Percentiles rank a stretch among this genome's conserved stretches.
Evolutionary conservation across 1,140 invertebrate genomes (phyloP).

Genomic region (Pseudomyrmex gracilis): DNA sequence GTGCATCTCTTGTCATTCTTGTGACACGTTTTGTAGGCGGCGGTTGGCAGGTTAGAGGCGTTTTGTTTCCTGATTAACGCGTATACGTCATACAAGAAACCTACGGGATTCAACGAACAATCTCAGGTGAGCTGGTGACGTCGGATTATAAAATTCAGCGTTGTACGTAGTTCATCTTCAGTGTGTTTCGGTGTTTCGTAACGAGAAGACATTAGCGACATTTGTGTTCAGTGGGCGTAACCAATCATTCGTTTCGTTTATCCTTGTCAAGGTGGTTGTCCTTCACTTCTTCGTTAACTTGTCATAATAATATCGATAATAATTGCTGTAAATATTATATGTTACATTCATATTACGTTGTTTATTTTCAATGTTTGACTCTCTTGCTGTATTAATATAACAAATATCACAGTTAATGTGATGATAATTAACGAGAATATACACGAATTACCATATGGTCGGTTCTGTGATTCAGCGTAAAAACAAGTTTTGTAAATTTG

Average conservation of each 20-base stretch:
- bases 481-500: constrained; percentile 27
- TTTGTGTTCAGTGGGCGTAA: not conserved
- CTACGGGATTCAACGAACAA: not conserved
- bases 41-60: not conserved
- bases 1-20: no score
- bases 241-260: constrained; percentile 6
- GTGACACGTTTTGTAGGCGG: not conserved
- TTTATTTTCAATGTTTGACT: not conserved
- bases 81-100: no score
- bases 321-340: not conserved
- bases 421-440: not conserved
- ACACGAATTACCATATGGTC: not conserved
- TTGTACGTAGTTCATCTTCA: not conserved
- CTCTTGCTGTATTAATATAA: not conserved
- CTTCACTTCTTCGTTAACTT: no score
- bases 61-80: not conserved
- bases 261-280: not conserved
- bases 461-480: not conserved
- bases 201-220: not conserved
- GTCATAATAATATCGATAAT: no score
- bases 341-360: not conserved
- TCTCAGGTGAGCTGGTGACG: constrained; percentile 1
- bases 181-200: constrained; percentile 40
- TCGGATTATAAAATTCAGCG: not conserved
- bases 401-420: not conserved